Base-by-base conservation (phyloP, 35 echinoderm and acorn worm genomes). In the Heliocidaris erythrogramma region DNA sequence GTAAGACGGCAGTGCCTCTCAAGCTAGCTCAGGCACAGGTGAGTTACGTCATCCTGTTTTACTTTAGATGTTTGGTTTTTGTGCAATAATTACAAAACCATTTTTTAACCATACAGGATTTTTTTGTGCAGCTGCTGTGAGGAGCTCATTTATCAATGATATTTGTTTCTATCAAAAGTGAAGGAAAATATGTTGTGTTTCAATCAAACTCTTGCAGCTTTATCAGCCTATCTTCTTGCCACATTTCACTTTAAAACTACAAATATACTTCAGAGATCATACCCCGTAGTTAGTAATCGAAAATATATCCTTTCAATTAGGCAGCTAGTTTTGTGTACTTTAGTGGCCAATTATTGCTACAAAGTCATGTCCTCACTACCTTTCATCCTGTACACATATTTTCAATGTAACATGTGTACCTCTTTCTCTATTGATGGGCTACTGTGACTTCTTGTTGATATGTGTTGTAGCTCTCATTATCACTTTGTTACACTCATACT, bases 1-100 rank as follows among this genome's bases (percentile, higher is more conserved):
- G 96, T 32, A 99, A 99, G 94, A 97, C 98, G 49, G 96, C 98
- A 88, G 90, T 99, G 92, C 97, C 98, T 32, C 85, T 99, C 69
- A 99, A 99, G 85, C 94, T 99, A 93, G 97, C 98, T 30, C 97
- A 99, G 94, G 95, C 97, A 94, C 98, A 99, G 98, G 98, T 99
- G 85, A 98, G 95, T 93, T 52, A 27, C n/a, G n/a, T n/a, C n/a
- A n/a, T n/a, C n/a, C 18, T n/a, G 27, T n/a, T 4, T n/a, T 7
- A 18, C 65, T n/a, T n/a, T 27, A n/a, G 27, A 78, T 78, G 65
- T 78, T 78, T n/a, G 21, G n/a, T 78, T 78, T 78, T n/a, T n/a
- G 6, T 5, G 5, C 5, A 78, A n/a, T 78, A 27, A 18, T 60
- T 2, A 60, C 18, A 60, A 12, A 14, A 27, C 8, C n/a, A 78